Percentiles rank a stretch among this genome's conserved stretches.
phyloP scores from a whole-genome alignment of 1,140 invertebrate species.

The Neotoxoptera formosana region DNA sequence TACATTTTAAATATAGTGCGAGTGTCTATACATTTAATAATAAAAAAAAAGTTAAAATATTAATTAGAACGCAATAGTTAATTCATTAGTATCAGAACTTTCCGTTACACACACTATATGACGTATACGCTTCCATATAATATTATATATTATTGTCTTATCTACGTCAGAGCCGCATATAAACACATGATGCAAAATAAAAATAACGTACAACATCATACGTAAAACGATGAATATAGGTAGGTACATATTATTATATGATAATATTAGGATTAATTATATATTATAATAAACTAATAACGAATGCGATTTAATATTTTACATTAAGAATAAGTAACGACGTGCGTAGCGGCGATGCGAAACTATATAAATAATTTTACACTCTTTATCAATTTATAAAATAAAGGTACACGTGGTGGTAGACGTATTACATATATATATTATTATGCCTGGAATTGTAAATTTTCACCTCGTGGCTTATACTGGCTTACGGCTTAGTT shows the following conservation, averaged over 20 bases:
- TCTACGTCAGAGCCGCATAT: too few relatives aligned
- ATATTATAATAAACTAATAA: background rate
- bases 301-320: background rate
- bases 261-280: background rate
- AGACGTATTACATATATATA: too few relatives aligned
- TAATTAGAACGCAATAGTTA: too few relatives aligned
- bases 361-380: background rate
- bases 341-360: background rate
- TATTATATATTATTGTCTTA: too few relatives aligned
- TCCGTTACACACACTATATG: too few relatives aligned
- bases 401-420: background rate
- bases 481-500: background rate
- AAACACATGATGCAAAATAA: too few relatives aligned
- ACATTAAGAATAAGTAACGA: background rate
- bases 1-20: too few relatives aligned
- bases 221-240: background rate
- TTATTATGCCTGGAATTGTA: background rate
- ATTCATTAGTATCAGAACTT: too few relatives aligned
- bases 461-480: background rate
- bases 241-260: too few relatives aligned
- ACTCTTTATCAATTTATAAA: background rate
- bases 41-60: too few relatives aligned
- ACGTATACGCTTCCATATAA: background rate
- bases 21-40: too few relatives aligned
- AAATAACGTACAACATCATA: background rate